Evolutionary conservation across 2,113 vertebrate species (phyloP).

Genomic region (Girardinichthys multiradiatus): DNA sequence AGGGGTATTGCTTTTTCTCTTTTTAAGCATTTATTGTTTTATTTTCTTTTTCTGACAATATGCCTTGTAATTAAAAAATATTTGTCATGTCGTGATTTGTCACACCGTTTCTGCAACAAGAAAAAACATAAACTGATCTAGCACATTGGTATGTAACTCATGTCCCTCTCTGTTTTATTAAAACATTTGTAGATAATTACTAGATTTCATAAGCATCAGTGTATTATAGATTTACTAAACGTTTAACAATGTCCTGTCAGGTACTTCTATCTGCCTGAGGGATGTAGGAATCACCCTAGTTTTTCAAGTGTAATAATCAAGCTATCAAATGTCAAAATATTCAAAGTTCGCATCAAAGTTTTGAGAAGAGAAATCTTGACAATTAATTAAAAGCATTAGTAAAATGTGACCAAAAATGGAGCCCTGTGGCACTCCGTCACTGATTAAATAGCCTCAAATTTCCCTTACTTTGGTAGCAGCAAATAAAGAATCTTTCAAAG

Average conservation of each 20-base stretch:
- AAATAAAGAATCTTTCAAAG: neutral
- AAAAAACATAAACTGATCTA: neutral
- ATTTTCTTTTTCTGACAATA: too few species aligned
- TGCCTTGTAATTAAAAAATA: too few species aligned
- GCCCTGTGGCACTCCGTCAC: neutral
- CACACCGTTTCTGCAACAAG: too few species aligned
- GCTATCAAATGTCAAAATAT: neutral
- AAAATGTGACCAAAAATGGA: neutral
- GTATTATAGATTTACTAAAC: neutral
- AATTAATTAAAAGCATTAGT: neutral
- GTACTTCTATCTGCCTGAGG: neutral
- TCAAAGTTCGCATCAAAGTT: accelerated
- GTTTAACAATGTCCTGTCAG: neutral
- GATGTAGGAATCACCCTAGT: neutral
- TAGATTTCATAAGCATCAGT: neutral
- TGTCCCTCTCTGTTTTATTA: neutral
- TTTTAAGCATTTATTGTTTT: too few species aligned
- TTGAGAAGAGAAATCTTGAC: neutral
- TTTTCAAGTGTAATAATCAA: neutral
- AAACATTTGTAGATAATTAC: neutral
- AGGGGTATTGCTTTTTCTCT: too few species aligned
- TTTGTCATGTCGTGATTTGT: too few species aligned
- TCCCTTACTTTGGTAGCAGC: too few species aligned
- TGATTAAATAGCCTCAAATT: neutral
- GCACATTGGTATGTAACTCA: neutral